phyloP scores from a whole-genome alignment of 2,797 vertebrate species.

The Molossus molossus region DNA sequence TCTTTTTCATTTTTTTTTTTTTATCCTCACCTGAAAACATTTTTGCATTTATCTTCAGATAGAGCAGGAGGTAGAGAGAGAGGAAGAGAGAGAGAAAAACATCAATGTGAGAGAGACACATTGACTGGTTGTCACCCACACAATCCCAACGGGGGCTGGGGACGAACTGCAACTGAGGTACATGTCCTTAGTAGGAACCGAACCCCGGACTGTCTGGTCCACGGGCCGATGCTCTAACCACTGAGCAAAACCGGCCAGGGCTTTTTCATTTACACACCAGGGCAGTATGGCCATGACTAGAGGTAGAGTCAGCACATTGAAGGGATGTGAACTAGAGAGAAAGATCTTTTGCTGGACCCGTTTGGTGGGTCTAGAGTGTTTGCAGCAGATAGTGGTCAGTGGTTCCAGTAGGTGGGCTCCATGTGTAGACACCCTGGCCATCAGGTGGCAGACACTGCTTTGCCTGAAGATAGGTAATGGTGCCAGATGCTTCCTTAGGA shows the following conservation, averaged over 20 bases:
- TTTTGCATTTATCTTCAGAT: no score
- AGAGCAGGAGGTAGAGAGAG: no score
- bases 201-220: no score
- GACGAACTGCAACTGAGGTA: no score
- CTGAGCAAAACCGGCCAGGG: no score
- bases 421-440: not conserved
- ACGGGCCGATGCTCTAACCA: no score
- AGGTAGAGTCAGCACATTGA: not conserved
- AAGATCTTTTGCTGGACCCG: not conserved
- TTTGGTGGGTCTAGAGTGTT: not conserved
- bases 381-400: not conserved
- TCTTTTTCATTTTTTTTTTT: not conserved
- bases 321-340: not conserved
- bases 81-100: no score
- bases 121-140: no score
- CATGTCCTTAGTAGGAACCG: no score
- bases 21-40: no score
- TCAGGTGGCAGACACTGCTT: not conserved
- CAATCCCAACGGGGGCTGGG: no score
- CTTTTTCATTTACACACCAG: conserved; percentile 5
- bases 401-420: not conserved
- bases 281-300: not conserved
- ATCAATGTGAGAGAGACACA: no score
- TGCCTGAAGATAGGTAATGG: not conserved
- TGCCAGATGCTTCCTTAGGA: not conserved